Evolutionary conservation across 2,888 invertebrate species (phyloP), one percentile per base, ranked within the genome.

Genomic region (Dinocampus coccinellae): DNA sequence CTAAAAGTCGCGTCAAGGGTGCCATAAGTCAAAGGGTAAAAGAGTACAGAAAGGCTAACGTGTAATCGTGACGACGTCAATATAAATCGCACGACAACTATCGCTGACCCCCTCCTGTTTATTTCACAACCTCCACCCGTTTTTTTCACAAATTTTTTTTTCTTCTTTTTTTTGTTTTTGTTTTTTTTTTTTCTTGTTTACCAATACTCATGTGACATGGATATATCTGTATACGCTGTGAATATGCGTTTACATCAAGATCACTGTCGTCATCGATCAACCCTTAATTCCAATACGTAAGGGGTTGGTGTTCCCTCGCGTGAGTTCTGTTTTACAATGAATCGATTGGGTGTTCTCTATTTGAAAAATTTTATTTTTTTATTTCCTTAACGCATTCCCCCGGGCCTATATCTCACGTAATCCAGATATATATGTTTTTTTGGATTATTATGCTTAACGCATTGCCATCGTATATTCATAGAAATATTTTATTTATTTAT

Each of bases 1-100:
- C 82, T 81, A 78, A 80, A 81, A 79, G 75, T 81, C 81, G 76
- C 74, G 64, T 62, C 58, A 62, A 61, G 64, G 70, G 74, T 63
- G 75, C 74, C 36, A 75, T 75, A 74, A 76, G 77, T 73, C 76
- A 73, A 74, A 73, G 77, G 77, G 77, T 77, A 69, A 76, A 73
- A 68, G 76, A 78, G 74, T 70, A 65, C 62, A 69, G 73, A 77
- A 7, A 29, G 3, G 73, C 76, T 69, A 69, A 75, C 69, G 75
- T 70, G 74, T 72, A 73, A 60, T 72, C 61, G 13, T 62, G 69
- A 57, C 67, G 72, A 70, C 72, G 65, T 57, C 69, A 34, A 39
- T 67, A 61, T 75, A 62, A 69, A 70, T 75, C 70, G 57, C 63
- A 33, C 63, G 26, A 53, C 60, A 60, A 70, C 60, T 58, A 36